Percentiles rank a stretch among this genome's conserved stretches.
Conservation (phyloP, 2,113 vertebrate genomes). For the Sardina pilchardus region DNA sequence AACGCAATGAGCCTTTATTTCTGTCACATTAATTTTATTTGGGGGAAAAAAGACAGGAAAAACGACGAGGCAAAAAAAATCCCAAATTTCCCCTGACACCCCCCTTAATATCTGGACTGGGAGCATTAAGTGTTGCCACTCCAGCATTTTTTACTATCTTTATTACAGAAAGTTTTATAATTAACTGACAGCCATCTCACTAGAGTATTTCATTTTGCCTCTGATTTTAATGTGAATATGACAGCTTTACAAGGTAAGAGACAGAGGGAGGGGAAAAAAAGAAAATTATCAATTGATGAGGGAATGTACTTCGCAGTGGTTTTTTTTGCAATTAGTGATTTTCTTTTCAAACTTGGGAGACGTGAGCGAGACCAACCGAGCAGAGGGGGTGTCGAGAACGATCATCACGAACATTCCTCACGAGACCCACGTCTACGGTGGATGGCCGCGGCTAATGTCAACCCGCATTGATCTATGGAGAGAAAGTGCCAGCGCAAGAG, state of each 20-base stretch:
- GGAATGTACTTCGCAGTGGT: slow-evolving; percentile 18
- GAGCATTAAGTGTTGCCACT: slow-evolving; percentile 75
- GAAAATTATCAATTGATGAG: slow-evolving; percentile 51
- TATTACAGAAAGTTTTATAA: slow-evolving; percentile 74
- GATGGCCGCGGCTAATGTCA: slow-evolving; percentile 17
- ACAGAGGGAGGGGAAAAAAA: slow-evolving; percentile 54
- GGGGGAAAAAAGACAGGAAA: slow-evolving; percentile 49
- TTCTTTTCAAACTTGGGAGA: slow-evolving; percentile 26
- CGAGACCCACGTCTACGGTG: slow-evolving; percentile 27
- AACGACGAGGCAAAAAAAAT: slow-evolving; percentile 37
- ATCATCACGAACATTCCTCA: slow-evolving; percentile 37
- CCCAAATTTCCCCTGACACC: slow-evolving; percentile 74
- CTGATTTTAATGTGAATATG: slow-evolving; percentile 73
- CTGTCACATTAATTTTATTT: slow-evolving; percentile 79
- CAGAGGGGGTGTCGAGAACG: slow-evolving; percentile 27
- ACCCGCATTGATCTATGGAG: neutral
- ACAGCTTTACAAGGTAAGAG: slow-evolving; percentile 72
- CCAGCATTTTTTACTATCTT: slow-evolving; percentile 69
- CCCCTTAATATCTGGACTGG: slow-evolving; percentile 72
- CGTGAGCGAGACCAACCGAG: neutral
- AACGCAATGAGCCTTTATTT: slow-evolving; percentile 78
- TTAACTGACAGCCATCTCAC: slow-evolving; percentile 78
- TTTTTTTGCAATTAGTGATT: slow-evolving; percentile 22
- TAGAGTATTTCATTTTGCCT: slow-evolving; percentile 69
- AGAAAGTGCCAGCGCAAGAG: neutral